Evolutionary conservation across 2,113 vertebrate species (phyloP).

Genomic region (Callocephalon fimbriatum): DNA sequence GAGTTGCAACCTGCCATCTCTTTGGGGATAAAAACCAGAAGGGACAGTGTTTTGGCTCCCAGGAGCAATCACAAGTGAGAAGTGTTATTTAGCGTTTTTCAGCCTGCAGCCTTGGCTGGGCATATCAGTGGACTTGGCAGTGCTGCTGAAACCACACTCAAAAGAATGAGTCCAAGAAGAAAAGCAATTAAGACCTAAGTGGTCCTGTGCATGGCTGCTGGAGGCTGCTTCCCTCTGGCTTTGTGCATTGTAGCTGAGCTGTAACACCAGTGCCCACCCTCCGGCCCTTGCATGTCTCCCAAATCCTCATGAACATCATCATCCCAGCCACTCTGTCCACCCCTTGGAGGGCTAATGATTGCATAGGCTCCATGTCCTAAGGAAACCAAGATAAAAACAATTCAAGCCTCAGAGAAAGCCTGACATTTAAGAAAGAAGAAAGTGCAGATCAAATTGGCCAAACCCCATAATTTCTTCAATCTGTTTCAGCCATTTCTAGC

Average conservation of each 20-base stretch:
- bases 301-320: not conserved
- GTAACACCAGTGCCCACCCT: not conserved
- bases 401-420: not conserved
- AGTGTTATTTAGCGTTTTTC: not conserved
- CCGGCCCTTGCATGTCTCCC: not conserved
- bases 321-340: not conserved
- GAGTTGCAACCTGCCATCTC: not conserved
- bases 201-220: not conserved
- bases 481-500: not conserved
- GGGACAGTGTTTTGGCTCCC: not conserved
- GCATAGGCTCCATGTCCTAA: not conserved
- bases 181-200: not conserved
- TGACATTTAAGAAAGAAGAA: not conserved
- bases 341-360: not conserved
- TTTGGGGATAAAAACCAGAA: not conserved
- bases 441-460: not conserved
- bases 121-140: not conserved
- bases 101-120: not conserved
- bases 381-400: not conserved
- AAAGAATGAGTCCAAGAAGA: not conserved
- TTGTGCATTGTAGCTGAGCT: rapidly evolving
- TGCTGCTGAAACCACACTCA: not conserved
- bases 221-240: not conserved
- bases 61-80: not conserved
- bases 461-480: rapidly evolving